Percentiles rank a stretch among this genome's conserved stretches.
These are phyloP conservation scores for Druon quercuslanigerum DNA, from an alignment of 1,140 invertebrate genomes.

Conservation along the genomic window DNA sequence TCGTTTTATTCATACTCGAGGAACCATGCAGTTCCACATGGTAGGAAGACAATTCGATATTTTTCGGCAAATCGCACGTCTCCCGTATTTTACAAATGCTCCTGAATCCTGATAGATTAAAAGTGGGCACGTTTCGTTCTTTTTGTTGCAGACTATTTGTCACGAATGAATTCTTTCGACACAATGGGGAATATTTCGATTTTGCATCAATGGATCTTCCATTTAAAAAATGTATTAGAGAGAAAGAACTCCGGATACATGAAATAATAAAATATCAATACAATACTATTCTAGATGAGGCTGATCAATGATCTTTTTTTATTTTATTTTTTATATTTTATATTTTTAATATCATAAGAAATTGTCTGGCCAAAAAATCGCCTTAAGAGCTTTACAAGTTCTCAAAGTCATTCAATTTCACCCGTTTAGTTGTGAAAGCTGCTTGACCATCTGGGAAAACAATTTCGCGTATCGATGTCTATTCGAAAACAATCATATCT, in stretches of 20 bases:
- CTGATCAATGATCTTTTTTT: not conserved
- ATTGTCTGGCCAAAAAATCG: constrained; percentile 1
- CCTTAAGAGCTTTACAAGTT: constrained; percentile 21
- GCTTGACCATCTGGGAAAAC: constrained; percentile 27
- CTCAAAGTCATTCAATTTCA: not conserved
- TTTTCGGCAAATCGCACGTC: constrained; percentile 28
- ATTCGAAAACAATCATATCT: constrained; percentile 1
- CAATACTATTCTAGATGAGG: not conserved
- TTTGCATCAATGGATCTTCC: not conserved
- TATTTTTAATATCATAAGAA: not conserved
- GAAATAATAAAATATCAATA: constrained; percentile 3
- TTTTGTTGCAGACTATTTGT: not conserved
- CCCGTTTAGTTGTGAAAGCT: constrained; percentile 3
- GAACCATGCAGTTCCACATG: constrained; percentile 30
- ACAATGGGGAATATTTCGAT: not conserved
- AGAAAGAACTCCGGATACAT: not conserved
- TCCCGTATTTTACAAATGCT: constrained; percentile 26
- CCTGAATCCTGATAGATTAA: constrained; percentile 13
- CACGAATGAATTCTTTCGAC: constrained; percentile 3
- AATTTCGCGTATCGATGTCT: constrained; percentile 11
- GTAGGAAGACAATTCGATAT: constrained; percentile 26
- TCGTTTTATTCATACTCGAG: constrained; percentile 21
- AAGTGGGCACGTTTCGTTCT: not conserved
- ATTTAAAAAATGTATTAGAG: not conserved
- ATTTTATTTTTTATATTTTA: not conserved